Evolutionary conservation across 2,888 invertebrate genomes (phyloP), one percentile per base, ranked within the genome.

Genomic region (Marronus borbonicus): DNA sequence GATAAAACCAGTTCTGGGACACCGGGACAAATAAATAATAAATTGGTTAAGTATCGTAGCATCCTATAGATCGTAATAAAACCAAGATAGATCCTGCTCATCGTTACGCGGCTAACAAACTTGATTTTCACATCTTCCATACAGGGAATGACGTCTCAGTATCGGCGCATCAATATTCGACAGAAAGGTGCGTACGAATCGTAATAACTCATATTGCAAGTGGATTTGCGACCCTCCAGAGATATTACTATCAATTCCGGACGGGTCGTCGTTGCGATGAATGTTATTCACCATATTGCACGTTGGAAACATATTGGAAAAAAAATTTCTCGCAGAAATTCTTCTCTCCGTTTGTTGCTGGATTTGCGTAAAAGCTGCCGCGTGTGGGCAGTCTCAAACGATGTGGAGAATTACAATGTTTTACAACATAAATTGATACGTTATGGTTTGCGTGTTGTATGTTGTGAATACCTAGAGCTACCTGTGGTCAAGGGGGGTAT

Each of bases 161-260:
- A 17, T 17, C 10, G 8, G n/a, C 36, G 17, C 65, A 39, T 66
- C 17, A 44, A 20, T 66, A 66, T 44, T 39, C 65, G 20, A 49
- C n/a, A 39, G 20, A 31, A 64, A 66, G 39, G 39, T 17, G 20
- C 44, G 2, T 3, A 66, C 24, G 68, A 68, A 50, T 68, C 68
- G 28, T 50, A 68, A 68, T 68, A 68, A 50, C 68, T 52, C 60
- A 72, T 72, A 72, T 60, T 72, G 60, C 60, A 72, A 72, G 58
- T 72, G 72, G 60, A 72, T 72, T 44, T 39, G 60, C 20, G 58
- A 72, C 58, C 58, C 39, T 72, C 72, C 24, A 12, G 60, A 60
- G 72, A 60, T 72, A 60, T 58, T 60, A 72, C 72, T 58, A 72
- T 60, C 58, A 72, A 72, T 72, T 58, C 31, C 39, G 36, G 72